Evolutionary conservation across 2,888 invertebrate species (phyloP).

Genomic region (Junonia oenone): DNA sequence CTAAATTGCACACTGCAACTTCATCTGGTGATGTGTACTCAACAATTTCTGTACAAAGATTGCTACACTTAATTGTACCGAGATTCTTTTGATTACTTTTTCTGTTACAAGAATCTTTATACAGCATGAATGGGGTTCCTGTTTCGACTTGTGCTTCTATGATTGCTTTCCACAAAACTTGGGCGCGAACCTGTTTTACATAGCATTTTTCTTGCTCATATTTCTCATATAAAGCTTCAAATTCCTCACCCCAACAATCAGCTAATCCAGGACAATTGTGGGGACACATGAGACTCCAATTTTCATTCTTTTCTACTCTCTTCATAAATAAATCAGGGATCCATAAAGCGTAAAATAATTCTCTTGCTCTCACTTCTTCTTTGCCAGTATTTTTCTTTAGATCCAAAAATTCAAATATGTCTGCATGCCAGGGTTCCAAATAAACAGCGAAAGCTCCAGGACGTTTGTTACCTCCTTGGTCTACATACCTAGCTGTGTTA

Average conservation of each 20-base stretch:
- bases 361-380: constrained; percentile 95
- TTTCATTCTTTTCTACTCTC: constrained; percentile 89
- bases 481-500: constrained; percentile 96
- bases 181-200: constrained; percentile 86
- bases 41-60: constrained; percentile 98
- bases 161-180: constrained; percentile 95
- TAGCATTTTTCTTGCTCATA: constrained; percentile 91
- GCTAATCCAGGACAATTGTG: constrained; percentile 93
- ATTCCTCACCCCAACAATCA: constrained; percentile 97
- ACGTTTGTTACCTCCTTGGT: constrained; percentile 98
- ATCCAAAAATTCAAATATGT: constrained; percentile 96
- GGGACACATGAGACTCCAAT: constrained; percentile 99
- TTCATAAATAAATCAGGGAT: constrained; percentile 99
- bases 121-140: constrained; percentile 98
- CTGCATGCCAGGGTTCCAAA: constrained; percentile 99
- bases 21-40: constrained; percentile 96
- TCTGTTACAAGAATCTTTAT: constrained; percentile 96
- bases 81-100: constrained; percentile 99
- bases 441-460: constrained; percentile 99
- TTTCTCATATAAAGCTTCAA: constrained; percentile 90
- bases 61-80: constrained; percentile 98
- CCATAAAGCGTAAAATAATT: constrained; percentile 98
- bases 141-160: constrained; percentile 98
- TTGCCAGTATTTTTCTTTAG: constrained; percentile 97
- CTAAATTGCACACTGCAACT: constrained; percentile 98